Conservation (phyloP, 64 coral and sea anemone species). For the Trachythela sp. region DNA sequence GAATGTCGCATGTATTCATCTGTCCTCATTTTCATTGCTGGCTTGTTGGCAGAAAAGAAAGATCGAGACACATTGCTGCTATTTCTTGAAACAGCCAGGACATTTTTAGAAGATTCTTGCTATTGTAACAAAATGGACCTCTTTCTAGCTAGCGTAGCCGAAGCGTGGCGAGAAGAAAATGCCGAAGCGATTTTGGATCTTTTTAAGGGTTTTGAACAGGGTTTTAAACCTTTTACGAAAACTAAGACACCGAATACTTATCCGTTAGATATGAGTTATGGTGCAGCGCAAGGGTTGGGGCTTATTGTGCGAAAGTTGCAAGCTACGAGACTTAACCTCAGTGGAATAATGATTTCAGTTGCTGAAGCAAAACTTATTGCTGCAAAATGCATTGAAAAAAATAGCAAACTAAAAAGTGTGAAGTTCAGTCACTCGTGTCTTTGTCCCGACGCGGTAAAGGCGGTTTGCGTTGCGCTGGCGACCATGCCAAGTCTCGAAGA, state of each 20-base stretch:
- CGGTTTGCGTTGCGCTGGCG: not conserved
- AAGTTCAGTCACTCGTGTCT: not conserved
- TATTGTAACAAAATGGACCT: not conserved
- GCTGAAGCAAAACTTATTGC: not conserved
- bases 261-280: not conserved
- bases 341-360: not conserved
- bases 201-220: not conserved
- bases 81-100: not conserved
- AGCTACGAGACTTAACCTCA: not conserved
- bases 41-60: not conserved
- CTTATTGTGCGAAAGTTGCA: not conserved
- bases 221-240: not conserved
- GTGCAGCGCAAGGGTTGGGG: not conserved
- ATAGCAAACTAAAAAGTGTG: not conserved
- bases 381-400: not conserved
- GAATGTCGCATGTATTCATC: not conserved
- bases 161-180: not conserved
- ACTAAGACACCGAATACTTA: not conserved
- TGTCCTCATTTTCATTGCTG: not conserved
- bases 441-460: not conserved
- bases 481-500: not conserved
- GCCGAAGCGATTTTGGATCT: not conserved
- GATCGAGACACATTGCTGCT: not conserved
- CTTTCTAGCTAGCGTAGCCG: not conserved
- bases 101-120: not conserved